Evolutionary conservation across 1,140 invertebrate genomes (phyloP).

Genomic region (Zaprionus lachaisei): DNA sequence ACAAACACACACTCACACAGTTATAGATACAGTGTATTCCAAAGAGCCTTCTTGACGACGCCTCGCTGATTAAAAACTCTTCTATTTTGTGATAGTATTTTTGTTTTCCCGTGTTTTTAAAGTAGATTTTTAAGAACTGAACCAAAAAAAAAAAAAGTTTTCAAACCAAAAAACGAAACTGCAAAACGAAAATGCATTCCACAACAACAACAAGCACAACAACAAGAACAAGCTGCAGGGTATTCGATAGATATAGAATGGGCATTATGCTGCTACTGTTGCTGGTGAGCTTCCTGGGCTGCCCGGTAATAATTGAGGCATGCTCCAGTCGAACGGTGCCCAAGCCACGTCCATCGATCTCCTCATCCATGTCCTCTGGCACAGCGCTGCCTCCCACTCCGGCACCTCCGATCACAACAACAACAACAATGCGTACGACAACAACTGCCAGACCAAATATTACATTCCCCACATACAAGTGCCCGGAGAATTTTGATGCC

Average conservation of each 20-base stretch:
- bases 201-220: conserved; percentile 28
- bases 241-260: conserved; percentile 53
- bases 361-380: conserved; percentile 74
- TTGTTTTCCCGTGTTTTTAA: conserved; percentile 23
- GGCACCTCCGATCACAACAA: conserved; percentile 38
- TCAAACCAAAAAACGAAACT: conserved; percentile 39
- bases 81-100: conserved; percentile 68
- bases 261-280: conserved; percentile 44
- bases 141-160: conserved; percentile 39
- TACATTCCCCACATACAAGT: conserved; percentile 97
- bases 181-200: conserved; percentile 47
- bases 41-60: conserved; percentile 69
- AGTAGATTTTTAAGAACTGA: conserved; percentile 49
- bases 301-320: conserved; percentile 86
- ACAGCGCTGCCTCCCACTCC: conserved; percentile 84
- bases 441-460: conserved; percentile 93
- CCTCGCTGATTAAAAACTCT: conserved; percentile 30
- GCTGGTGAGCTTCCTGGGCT: conserved; percentile 51
- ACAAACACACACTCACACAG: conserved; percentile 12
- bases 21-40: conserved; percentile 44
- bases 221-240: conserved; percentile 21
- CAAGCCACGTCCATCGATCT: conserved; percentile 88
- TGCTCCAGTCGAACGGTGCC: conserved; percentile 94
- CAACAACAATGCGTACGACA: conserved; percentile 84
- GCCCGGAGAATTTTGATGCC: conserved; percentile 94